phyloP scores from a whole-genome alignment of 1,140 invertebrate species.

The Eumaeus atala region DNA sequence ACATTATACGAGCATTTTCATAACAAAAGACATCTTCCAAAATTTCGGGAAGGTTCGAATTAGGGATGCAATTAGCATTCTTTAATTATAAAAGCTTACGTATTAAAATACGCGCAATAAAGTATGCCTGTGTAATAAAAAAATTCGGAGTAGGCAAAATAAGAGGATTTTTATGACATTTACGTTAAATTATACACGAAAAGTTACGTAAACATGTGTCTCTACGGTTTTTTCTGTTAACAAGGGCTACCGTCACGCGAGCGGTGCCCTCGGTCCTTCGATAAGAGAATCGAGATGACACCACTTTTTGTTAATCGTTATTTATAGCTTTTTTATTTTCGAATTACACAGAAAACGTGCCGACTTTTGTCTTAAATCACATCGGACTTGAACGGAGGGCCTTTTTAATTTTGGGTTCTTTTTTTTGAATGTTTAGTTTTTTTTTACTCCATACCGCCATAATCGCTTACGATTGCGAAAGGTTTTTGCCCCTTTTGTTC shows the following conservation, averaged over 20 bases:
- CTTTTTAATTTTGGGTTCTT: conserved; percentile 27
- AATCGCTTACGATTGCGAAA: conserved; percentile 3
- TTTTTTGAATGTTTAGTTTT: conserved; percentile 22
- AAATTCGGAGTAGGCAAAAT: background rate
- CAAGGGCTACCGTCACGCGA: conserved; percentile 42
- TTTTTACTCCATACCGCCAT: conserved; percentile 13
- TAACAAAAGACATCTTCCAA: no score
- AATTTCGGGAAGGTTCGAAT: no score
- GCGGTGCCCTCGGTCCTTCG: conserved; percentile 32
- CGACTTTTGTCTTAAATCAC: conserved; percentile 57
- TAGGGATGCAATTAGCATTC: no score
- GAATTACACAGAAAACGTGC: conserved; percentile 33
- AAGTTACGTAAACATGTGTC: conserved; percentile 13
- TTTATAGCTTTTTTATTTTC: conserved; percentile 59
- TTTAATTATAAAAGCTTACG: no score
- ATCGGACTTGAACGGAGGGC: conserved; percentile 30
- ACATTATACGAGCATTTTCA: no score
- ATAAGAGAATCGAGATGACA: conserved; percentile 64
- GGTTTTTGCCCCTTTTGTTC: conserved; percentile 4
- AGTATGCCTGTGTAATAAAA: no score
- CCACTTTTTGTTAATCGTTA: conserved; percentile 67
- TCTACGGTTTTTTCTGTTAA: conserved; percentile 37
- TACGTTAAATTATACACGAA: conserved; percentile 4
- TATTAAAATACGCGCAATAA: background rate
- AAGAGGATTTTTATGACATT: background rate